Base-by-base conservation (phyloP, 2,888 invertebrate genomes). In the Gastracanthus pulcherrimus region DNA sequence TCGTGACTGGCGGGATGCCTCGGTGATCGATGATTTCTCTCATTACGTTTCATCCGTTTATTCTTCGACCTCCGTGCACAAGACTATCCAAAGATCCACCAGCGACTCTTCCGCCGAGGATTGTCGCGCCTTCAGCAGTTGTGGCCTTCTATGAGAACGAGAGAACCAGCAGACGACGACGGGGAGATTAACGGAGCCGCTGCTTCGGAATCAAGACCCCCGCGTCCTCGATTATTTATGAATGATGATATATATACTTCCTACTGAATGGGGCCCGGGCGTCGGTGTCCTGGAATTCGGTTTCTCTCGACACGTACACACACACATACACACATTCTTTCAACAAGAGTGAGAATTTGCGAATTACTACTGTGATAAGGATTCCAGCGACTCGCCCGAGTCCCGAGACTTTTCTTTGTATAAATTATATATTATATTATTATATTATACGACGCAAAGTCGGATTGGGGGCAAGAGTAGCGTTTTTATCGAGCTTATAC, bases 361-460 rank as follows among this genome's bases (percentile, higher is more conserved):
- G 77, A 82, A 75, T 69, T 69, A 82, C 34, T 79, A 77, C 83
- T 83, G 83, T 83, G 83, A 83, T 83, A 83, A 75, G 76, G 80
- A 78, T 79, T 79, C 76, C 79, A 72, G 55, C 79, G 62, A 72
- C 79, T 74, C 72, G 76, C 36, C 55, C 62, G 62, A n/a, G 60
- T 34, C 69, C 70, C 76, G 31, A 64, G 60, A 77, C 60, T 83
- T 75, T 74, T 62, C 45, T 72, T 75, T 70, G 60, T 74, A 74
- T 75, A 74, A 80, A 80, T 41, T 48, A 58, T 41, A 41, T 41
- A 48, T 19, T 55, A 23, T 23, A 55, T 51, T 45, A 75, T 75
- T 41, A 29, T 36, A 66, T 71, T 51, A 13, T 58, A 67, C 58
- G 72, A 67, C 67, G 72, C 74, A 45, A 67, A 79, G 67, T 79